These are phyloP conservation scores for Marasmarcha lunaedactyla DNA, from an alignment of 2,888 invertebrate species.

Conservation along the genomic window DNA sequence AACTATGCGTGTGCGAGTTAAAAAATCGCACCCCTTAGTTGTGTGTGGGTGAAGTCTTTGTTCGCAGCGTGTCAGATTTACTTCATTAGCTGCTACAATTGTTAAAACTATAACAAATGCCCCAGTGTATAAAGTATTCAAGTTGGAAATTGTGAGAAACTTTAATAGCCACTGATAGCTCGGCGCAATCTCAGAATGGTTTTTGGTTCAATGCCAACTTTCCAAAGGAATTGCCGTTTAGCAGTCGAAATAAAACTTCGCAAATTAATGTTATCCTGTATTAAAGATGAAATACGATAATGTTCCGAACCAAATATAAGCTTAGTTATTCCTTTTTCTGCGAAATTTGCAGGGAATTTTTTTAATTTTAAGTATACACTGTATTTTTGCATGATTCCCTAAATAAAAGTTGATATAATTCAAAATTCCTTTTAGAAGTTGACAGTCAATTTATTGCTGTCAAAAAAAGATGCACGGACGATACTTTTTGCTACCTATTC, in stretches of 20 bases:
- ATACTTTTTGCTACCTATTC: slow-evolving; percentile 34
- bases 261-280: slow-evolving; percentile 1
- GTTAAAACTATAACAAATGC: not conserved
- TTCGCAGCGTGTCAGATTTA: slow-evolving; percentile 16
- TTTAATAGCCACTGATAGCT: not conserved
- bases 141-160: not conserved
- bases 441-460: slow-evolving; percentile 44
- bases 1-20: slow-evolving; percentile 60
- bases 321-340: too few species aligned
- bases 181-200: slow-evolving; percentile 1
- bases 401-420: slow-evolving; percentile 14
- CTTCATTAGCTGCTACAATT: slow-evolving; percentile 17
- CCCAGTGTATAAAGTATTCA: not conserved
- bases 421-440: slow-evolving; percentile 28
- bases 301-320: not conserved
- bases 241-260: not conserved
- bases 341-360: too few species aligned
- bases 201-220: not conserved
- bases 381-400: too few species aligned
- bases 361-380: slow-evolving; percentile 36
- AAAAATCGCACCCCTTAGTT: slow-evolving; percentile 53
- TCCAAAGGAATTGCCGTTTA: not conserved
- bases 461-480: slow-evolving; percentile 28
- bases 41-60: slow-evolving; percentile 22
- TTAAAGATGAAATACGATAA: not conserved